Base-by-base conservation (phyloP, 2,888 invertebrate genomes). In the Lasius fuliginosus region DNA sequence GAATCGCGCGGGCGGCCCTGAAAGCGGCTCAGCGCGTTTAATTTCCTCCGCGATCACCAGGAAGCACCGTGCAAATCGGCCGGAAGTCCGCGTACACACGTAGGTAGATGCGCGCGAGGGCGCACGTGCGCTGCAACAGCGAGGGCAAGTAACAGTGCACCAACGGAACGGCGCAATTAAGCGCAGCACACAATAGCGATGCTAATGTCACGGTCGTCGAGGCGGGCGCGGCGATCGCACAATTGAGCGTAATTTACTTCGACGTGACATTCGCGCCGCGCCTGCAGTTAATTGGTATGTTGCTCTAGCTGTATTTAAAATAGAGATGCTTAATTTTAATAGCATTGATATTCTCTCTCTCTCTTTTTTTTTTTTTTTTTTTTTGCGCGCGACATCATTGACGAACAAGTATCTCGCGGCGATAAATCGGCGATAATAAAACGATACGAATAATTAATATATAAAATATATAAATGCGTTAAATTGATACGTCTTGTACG, bases 191-290 rank as follows among this genome's bases (percentile, higher is more conserved):
- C 92, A 92, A 93, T 93, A 92, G 87, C 91, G 92, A 86, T 90
- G 92, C 85, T 93, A 94, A 94, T 94, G 94, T 93, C 94, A 94
- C 88, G 94, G 93, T 90, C 93, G 86, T 77, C 74, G 56, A 30
- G 68, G 40, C 40, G 74, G 77, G 81, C 83, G 83, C 75, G 84
- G 86, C 75, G 62, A 79, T 84, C 75, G 85, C 86, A 53, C n/a
- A 91, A 90, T 90, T 88, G 82, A 79, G 46, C 42, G 40, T 68
- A 85, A 85, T 87, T 88, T 60, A 58, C 33, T 27, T 15, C 27
- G 11, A 65, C 53, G 60, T 68, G 69, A 69, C 49, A 69, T 12
- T 68, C 27, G 27, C 60, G 36, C 40, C 40, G 42, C 60, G 33
- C 75, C 75, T 8, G 76, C 79, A 40, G 6, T 33, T 27, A 18